These are phyloP conservation scores for Artemia sinica DNA, from an alignment of 2,888 invertebrate species.

Conservation along the genomic window DNA sequence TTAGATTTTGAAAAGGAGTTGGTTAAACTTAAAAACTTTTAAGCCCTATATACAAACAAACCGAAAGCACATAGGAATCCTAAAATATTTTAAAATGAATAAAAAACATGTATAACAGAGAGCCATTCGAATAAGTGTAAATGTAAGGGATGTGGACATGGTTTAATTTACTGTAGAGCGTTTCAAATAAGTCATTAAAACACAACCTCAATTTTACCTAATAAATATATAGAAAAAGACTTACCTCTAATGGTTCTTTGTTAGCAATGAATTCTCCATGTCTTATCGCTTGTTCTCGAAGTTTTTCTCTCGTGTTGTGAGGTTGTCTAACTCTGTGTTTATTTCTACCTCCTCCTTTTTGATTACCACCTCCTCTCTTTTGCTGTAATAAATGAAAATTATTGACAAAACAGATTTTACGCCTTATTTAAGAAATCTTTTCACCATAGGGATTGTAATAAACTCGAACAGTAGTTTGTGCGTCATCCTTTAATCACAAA, in stretches of 20 bases:
- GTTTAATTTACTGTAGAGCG: too few species aligned
- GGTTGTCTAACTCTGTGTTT: conserved; percentile 67
- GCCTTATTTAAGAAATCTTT: conserved; percentile 1
- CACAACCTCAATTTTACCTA: too few species aligned
- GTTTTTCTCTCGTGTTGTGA: conserved; percentile 69
- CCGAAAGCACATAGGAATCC: too few species aligned
- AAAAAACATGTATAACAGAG: too few species aligned
- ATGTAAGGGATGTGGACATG: too few species aligned
- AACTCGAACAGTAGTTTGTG: background rate
- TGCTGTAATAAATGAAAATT: conserved; percentile 14
- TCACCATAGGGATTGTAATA: background rate
- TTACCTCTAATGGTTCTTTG: conserved; percentile 23
- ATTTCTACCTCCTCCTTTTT: conserved; percentile 41
- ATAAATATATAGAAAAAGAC: background rate
- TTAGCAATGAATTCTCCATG: conserved; percentile 67
- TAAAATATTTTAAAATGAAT: too few species aligned
- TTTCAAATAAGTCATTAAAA: too few species aligned
- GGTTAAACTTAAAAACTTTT: too few species aligned
- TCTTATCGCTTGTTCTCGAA: conserved; percentile 61
- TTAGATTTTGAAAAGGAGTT: too few species aligned
- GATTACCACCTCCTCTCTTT: conserved; percentile 30
- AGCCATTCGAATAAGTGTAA: too few species aligned
- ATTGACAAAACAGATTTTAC: background rate
- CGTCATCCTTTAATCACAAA: too few species aligned
- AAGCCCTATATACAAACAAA: too few species aligned